Percentiles rank a stretch among this genome's conserved stretches.
Conservation (phyloP, 2,888 invertebrate genomes). For the Julus scandinavius region DNA sequence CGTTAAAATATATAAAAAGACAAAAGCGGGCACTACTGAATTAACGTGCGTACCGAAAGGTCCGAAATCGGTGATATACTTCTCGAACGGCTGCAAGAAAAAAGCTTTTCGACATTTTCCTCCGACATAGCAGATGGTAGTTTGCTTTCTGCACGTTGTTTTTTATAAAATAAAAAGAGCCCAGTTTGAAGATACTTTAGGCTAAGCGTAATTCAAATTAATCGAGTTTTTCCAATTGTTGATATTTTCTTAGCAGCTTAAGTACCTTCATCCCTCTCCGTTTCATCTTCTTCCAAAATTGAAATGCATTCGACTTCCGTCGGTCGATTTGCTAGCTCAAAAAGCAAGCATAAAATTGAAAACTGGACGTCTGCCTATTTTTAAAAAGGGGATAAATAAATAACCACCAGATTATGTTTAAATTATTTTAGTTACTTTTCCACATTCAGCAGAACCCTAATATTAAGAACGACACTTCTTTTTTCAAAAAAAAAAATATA, state of each 20-base stretch:
- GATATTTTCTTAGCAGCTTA: too few species aligned
- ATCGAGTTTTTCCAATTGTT: too few species aligned
- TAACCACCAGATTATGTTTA: not conserved
- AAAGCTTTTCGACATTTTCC: not conserved
- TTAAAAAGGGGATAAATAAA: not conserved
- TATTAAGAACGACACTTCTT: too few species aligned
- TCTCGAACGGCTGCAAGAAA: not conserved
- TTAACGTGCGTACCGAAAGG: not conserved
- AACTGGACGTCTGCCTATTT: constrained; percentile 36
- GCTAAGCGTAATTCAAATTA: too few species aligned
- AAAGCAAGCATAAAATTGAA: constrained; percentile 14
- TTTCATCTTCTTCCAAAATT: not conserved
- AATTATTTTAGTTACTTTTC: too few species aligned
- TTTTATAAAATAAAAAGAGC: too few species aligned
- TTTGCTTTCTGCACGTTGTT: not conserved
- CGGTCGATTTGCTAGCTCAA: constrained; percentile 30
- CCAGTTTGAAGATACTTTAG: too few species aligned
- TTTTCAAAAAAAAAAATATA: too few species aligned
- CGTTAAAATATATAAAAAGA: not conserved
- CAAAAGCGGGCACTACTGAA: not conserved
- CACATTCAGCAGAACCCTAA: not conserved
- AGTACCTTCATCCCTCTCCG: not conserved
- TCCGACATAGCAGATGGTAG: not conserved
- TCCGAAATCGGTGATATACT: not conserved
- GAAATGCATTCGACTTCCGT: not conserved